Conservation (phyloP, 1,140 invertebrate species). For the Brachionus koreanus region DNA sequence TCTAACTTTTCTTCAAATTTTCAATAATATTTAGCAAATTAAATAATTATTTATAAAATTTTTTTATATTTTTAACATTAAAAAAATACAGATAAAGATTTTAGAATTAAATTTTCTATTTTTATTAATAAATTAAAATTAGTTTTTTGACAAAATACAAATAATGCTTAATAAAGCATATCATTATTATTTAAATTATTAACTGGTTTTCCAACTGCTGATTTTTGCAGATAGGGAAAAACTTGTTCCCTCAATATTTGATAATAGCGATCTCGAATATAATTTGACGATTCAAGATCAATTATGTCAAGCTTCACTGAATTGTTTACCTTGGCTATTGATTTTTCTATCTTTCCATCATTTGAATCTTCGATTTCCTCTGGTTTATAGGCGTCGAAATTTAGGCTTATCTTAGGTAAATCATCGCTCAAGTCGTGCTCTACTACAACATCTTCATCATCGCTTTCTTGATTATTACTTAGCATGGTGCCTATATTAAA, state of each 20-base stretch:
- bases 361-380: neutral
- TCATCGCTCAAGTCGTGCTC: neutral
- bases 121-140: neutral
- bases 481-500: neutral
- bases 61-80: too few relatives aligned
- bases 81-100: too few relatives aligned
- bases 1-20: too few relatives aligned
- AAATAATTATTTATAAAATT: too few relatives aligned
- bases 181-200: constrained; percentile 40
- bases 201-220: neutral
- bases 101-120: too few relatives aligned
- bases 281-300: constrained; percentile 19
- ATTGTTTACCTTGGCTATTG: neutral
- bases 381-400: constrained; percentile 5
- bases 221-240: constrained; percentile 38
- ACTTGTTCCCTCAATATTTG: constrained; percentile 40
- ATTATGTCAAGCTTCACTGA: neutral
- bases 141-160: neutral
- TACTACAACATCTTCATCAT: neutral
- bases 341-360: neutral
- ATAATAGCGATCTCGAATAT: constrained; percentile 40
- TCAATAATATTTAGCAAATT: too few relatives aligned
- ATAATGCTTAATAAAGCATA: constrained; percentile 25
- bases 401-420: neutral
- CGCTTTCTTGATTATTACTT: constrained; percentile 1